A percentile compares a stretch with the other conserved stretches of the same genome.
Evolutionary conservation across 2,797 vertebrate genomes (phyloP).

Genomic region (Taenioides sp.): DNA sequence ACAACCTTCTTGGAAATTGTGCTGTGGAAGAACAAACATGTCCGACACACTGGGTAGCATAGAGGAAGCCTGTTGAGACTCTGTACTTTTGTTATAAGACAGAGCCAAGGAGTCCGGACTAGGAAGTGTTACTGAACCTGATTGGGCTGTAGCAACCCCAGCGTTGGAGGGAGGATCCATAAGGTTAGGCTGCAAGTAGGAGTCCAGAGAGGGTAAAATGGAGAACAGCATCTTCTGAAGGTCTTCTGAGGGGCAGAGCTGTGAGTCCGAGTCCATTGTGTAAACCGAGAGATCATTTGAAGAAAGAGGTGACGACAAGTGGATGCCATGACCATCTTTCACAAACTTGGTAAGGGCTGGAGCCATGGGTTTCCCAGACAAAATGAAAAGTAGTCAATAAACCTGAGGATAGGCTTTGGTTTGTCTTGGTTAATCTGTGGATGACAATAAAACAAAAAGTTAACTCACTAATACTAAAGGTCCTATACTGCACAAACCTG

Average conservation of each 20-base stretch:
- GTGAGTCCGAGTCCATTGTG: slow-evolving; percentile 73
- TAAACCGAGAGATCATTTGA: slow-evolving; percentile 69
- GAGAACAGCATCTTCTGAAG: slow-evolving; percentile 78
- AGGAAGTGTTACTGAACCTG: slow-evolving; percentile 76
- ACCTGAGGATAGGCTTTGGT: slow-evolving; percentile 9
- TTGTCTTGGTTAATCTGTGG: slow-evolving; percentile 21
- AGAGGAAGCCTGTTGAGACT: slow-evolving; percentile 46
- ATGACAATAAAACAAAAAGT: not conserved
- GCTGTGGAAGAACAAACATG: slow-evolving; percentile 56
- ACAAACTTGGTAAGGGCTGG: slow-evolving; percentile 85
- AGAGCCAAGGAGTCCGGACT: slow-evolving; percentile 69
- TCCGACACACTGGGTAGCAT: slow-evolving; percentile 55
- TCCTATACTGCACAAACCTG: not conserved
- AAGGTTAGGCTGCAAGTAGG: slow-evolving; percentile 67
- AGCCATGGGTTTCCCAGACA: slow-evolving; percentile 74
- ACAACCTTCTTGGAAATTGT: slow-evolving; percentile 47
- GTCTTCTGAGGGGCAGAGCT: slow-evolving; percentile 76
- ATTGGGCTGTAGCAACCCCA: slow-evolving; percentile 67
- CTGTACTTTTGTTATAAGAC: slow-evolving; percentile 47
- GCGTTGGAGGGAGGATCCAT: slow-evolving; percentile 57
- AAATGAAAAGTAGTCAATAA: not conserved
- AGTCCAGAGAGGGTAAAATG: slow-evolving; percentile 74
- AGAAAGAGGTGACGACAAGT: slow-evolving; percentile 81
- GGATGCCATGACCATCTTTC: slow-evolving; percentile 82
- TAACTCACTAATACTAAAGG: not conserved